phyloP scores from a whole-genome alignment of 1,140 invertebrate species.

The Euschistus heros region DNA sequence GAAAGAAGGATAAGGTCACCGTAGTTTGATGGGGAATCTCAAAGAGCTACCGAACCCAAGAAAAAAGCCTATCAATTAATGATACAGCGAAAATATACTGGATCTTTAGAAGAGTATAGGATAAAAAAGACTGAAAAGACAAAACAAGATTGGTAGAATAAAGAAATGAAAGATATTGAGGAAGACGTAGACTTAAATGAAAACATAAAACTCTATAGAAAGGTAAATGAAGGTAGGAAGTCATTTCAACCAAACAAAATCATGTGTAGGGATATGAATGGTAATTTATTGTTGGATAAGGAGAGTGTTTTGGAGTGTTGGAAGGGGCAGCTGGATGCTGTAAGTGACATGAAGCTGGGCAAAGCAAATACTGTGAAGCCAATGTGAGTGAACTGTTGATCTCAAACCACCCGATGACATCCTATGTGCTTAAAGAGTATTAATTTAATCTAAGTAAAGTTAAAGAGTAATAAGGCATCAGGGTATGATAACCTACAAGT shows the following conservation, averaged over 20 bases:
- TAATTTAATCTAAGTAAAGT: no score
- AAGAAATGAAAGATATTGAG: no score
- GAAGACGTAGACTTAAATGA: background rate
- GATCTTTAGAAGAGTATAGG: background rate
- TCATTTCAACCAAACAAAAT: background rate
- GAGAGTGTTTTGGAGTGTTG: background rate
- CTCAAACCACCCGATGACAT: no score
- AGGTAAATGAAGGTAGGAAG: background rate
- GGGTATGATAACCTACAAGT: no score
- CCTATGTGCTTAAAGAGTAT: no score
- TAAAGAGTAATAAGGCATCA: no score
- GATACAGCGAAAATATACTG: background rate
- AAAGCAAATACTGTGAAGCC: no score
- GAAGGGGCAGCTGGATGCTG: background rate
- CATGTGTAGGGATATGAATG: background rate
- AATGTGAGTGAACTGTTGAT: no score
- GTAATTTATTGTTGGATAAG: background rate
- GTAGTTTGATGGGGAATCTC: background rate
- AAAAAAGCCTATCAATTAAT: background rate
- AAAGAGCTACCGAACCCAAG: background rate
- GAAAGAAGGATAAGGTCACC: background rate
- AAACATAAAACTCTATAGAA: background rate
- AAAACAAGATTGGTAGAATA: no score
- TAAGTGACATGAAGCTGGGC: background rate
- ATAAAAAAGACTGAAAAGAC: background rate